Percentiles rank a stretch among this genome's conserved stretches.
Conservation (phyloP, 2,888 invertebrate genomes). For the Serrognathus titanus region DNA sequence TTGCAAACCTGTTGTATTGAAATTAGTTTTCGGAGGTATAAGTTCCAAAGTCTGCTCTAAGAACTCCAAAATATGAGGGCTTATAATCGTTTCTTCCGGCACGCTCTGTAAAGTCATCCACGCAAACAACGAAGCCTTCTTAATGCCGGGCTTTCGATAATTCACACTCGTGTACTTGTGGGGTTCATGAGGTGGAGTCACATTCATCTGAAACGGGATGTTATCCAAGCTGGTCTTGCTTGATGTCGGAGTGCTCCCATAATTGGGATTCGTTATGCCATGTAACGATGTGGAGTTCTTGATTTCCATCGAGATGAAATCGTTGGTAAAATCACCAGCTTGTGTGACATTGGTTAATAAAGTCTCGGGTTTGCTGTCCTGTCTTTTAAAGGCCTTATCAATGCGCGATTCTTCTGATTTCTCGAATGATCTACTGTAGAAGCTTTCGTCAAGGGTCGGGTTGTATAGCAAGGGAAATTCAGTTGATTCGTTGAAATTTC, state of each 20-base stretch:
- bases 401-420: slow-evolving; percentile 43
- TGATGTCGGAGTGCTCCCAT: slow-evolving; percentile 40
- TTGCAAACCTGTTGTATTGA: slow-evolving; percentile 31
- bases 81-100: slow-evolving; percentile 96
- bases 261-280: slow-evolving; percentile 48
- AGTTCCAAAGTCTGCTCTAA: slow-evolving; percentile 96
- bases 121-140: slow-evolving; percentile 86
- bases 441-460: slow-evolving; percentile 2
- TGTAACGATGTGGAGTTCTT: slow-evolving; percentile 34
- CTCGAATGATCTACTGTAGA: slow-evolving; percentile 30
- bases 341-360: slow-evolving; percentile 7
- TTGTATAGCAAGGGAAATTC: neutral
- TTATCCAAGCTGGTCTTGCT: slow-evolving; percentile 33
- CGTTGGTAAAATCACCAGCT: slow-evolving; percentile 16
- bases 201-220: slow-evolving; percentile 24
- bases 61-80: slow-evolving; percentile 95
- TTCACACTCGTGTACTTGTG: slow-evolving; percentile 15
- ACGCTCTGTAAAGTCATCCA: slow-evolving; percentile 97
- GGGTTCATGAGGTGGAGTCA: slow-evolving; percentile 25
- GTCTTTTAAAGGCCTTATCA: slow-evolving; percentile 44
- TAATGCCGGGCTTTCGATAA: slow-evolving; percentile 62
- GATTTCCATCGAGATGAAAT: slow-evolving; percentile 18
- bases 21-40: slow-evolving; percentile 64
- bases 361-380: slow-evolving; percentile 10
- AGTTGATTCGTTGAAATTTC: slow-evolving; percentile 10